These are phyloP conservation scores for Ptyas mucosa DNA, from an alignment of 2,113 vertebrate genomes.

Conservation along the genomic window DNA sequence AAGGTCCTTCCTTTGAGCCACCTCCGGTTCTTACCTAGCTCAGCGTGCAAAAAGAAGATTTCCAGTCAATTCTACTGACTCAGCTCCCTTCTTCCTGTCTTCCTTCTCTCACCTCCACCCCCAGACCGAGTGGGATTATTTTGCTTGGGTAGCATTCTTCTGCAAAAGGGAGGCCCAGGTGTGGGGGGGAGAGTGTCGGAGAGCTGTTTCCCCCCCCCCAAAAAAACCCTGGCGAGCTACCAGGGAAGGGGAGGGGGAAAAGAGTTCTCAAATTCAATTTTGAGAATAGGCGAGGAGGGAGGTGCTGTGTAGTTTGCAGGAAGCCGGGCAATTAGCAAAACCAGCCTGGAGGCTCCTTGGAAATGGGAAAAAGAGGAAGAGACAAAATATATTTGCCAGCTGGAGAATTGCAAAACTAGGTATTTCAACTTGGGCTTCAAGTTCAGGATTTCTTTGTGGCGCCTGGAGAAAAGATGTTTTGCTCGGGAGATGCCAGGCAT, in stretches of 20 bases:
- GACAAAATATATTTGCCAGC: not conserved
- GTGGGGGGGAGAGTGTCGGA: not conserved
- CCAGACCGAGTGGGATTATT: not conserved
- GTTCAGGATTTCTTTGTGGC: not conserved
- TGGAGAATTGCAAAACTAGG: not conserved
- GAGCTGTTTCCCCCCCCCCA: not conserved
- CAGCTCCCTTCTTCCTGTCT: not conserved
- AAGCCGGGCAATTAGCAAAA: not conserved
- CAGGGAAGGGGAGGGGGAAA: not conserved
- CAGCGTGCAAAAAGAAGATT: not conserved
- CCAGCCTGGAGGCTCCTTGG: not conserved
- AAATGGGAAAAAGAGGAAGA: not conserved
- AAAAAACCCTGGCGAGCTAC: not conserved
- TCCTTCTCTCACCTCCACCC: not conserved
- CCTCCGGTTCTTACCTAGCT: not conserved
- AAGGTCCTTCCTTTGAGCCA: not conserved
- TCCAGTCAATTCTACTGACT: not conserved
- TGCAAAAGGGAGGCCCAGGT: not conserved
- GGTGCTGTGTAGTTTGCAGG: not conserved
- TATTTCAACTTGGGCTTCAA: not conserved
- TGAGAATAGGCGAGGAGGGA: not conserved
- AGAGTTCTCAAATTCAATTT: not conserved
- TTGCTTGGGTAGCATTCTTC: not conserved
- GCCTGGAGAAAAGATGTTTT: not conserved
- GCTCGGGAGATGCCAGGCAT: not conserved